Evolutionary conservation across 2,888 invertebrate genomes (phyloP), one percentile per base, ranked within the genome.

Genomic region (Phorcus lineatus): DNA sequence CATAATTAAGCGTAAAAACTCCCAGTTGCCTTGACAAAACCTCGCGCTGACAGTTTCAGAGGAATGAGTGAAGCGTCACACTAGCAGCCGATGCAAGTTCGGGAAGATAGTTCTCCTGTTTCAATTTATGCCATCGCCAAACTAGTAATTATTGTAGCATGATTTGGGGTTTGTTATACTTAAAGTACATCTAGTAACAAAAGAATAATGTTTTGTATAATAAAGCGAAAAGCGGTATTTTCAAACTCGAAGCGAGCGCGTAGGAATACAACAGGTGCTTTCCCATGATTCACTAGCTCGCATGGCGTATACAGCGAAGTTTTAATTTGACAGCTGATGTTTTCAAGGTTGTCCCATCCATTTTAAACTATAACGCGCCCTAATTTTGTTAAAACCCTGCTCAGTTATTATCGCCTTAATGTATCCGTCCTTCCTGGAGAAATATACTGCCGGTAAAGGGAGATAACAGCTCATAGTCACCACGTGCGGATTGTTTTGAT

Each of bases 281-380:
- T 62, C 62, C 62, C 62, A 62, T 62, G 62, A 62, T 62, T 62
- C 62, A 24, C 62, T 28, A 16, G n/a, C 28, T 62, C 28, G 62
- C 62, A 62, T 62, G 62, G 62, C 62, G 62, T 28, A 62, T 28
- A 62, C 62, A 62, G 62, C 28, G 62, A 62, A 62, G 62, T 62
- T 62, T 62, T 62, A 62, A 62, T 62, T 62, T 62, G 62, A 62
- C 62, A 62, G 62, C 62, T 62, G 62, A 28, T 62, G 62, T 62
- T 62, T 62, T 17, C 62, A 62, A 47, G 24, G 62, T 62, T 62
- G 28, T 62, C 62, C 62, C 62, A 62, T 62, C n/a, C 62, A 62
- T 28, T 62, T 22, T 24, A 62, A 62, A 62, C 62, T 24, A 24
- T 62, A 62, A 62, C 62, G 62, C 24, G 62, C 62, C 28, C 16